Evolutionary conservation across 2,113 vertebrate genomes (phyloP).

Genomic region (Canis aureus): DNA sequence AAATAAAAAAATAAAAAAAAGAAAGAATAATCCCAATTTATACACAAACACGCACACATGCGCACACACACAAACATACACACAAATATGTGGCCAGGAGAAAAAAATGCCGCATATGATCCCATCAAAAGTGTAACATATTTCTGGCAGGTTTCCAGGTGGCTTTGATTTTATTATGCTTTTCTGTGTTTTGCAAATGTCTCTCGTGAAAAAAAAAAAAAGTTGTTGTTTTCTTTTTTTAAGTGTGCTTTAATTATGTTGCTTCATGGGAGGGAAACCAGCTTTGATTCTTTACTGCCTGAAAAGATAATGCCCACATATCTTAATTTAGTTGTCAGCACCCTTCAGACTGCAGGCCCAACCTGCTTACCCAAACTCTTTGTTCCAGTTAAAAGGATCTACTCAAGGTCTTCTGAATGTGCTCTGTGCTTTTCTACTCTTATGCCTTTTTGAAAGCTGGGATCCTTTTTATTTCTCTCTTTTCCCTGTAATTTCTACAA

Average conservation of each 20-base stretch:
- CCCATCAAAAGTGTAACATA: constrained; percentile 5
- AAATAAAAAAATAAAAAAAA: background rate
- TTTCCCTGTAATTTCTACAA: constrained; percentile 42
- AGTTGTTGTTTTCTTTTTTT: background rate
- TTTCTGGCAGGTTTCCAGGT: constrained; percentile 26
- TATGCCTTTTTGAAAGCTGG: background rate
- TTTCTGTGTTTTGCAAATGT: constrained; percentile 47
- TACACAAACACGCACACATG: background rate
- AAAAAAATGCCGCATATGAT: constrained; percentile 1
- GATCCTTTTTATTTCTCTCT: background rate
- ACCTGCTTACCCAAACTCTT: background rate
- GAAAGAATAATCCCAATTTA: background rate
- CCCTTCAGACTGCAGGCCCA: background rate
- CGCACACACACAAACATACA: background rate
- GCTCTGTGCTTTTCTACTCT: background rate
- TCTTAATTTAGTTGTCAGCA: constrained; percentile 38
- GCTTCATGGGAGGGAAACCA: background rate
- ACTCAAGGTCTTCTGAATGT: background rate
- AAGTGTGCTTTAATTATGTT: background rate
- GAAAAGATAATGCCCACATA: constrained; percentile 29
- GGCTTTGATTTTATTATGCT: background rate
- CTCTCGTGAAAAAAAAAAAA: background rate
- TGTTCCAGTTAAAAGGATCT: constrained; percentile 25
- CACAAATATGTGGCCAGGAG: background rate
- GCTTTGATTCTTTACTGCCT: constrained; percentile 27